These are phyloP conservation scores for Salmo trutta DNA, from an alignment of 2,797 vertebrate species.

Conservation along the genomic window DNA sequence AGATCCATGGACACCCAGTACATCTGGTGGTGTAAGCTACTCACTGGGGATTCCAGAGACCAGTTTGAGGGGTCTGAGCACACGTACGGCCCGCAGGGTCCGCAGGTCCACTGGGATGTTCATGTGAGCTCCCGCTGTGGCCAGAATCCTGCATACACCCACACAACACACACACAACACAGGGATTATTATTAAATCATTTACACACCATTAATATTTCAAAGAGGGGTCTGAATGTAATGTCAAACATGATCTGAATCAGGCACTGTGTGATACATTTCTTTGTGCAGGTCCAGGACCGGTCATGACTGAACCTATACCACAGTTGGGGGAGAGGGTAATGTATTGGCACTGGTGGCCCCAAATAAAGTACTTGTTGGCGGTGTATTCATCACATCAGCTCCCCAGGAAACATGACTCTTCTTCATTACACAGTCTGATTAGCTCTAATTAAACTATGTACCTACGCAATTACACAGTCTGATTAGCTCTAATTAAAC, in stretches of 20 bases:
- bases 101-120: conserved; percentile 96
- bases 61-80: conserved; percentile 94
- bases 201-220: neutral
- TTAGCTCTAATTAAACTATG: neutral
- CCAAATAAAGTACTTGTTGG: neutral
- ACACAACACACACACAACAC: conserved; percentile 5
- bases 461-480: neutral
- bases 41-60: conserved; percentile 98
- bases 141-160: conserved; percentile 84
- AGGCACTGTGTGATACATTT: neutral
- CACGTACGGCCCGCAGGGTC: conserved; percentile 92
- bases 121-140: conserved; percentile 93
- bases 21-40: conserved; percentile 48
- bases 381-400: neutral
- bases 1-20: neutral
- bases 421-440: neutral
- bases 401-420: neutral
- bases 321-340: neutral
- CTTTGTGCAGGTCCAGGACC: neutral
- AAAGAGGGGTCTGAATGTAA: neutral
- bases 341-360: neutral
- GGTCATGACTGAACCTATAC: neutral
- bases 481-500: too few species aligned
- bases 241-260: neutral
- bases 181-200: neutral